A percentile compares a stretch with the other conserved stretches of the same genome.
These are phyloP conservation scores for Distichodus sexfasciatus DNA, from an alignment of 2,797 vertebrate species.

Conservation along the genomic window DNA sequence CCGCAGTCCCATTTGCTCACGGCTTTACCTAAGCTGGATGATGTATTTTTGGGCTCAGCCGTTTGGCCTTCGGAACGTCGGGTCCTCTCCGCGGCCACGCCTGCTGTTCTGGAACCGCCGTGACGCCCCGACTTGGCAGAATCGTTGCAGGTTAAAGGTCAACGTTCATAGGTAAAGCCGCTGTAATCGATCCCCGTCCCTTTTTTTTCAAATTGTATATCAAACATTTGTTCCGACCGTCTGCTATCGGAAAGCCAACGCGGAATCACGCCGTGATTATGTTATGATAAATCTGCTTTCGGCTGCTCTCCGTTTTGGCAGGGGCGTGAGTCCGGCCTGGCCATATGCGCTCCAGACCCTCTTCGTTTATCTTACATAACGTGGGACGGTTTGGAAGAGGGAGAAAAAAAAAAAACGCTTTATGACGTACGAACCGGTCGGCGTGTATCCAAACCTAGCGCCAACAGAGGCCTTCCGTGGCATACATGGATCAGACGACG, in stretches of 20 bases:
- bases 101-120: not conserved
- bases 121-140: too few relatives aligned
- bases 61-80: too few relatives aligned
- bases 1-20: constrained; percentile 1
- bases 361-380: constrained; percentile 40
- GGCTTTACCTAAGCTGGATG: not conserved
- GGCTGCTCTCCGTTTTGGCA: constrained; percentile 35
- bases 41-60: not conserved
- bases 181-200: too few relatives aligned
- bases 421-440: constrained; percentile 20
- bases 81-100: too few relatives aligned
- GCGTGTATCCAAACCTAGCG: constrained; percentile 26
- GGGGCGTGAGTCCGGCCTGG: not conserved
- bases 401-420: not conserved
- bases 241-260: constrained; percentile 10
- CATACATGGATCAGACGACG: too few relatives aligned
- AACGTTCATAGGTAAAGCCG: too few relatives aligned
- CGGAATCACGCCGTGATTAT: not conserved
- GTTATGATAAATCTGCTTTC: constrained; percentile 29
- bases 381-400: constrained; percentile 8
- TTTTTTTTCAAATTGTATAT: not conserved
- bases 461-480: too few relatives aligned
- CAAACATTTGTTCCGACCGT: constrained; percentile 16
- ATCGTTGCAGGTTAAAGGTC: too few relatives aligned
- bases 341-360: constrained; percentile 41